Evolutionary conservation across 2,797 vertebrate genomes (phyloP), one percentile per base, ranked within the genome.

Genomic region (Neosalanx taihuensis): DNA sequence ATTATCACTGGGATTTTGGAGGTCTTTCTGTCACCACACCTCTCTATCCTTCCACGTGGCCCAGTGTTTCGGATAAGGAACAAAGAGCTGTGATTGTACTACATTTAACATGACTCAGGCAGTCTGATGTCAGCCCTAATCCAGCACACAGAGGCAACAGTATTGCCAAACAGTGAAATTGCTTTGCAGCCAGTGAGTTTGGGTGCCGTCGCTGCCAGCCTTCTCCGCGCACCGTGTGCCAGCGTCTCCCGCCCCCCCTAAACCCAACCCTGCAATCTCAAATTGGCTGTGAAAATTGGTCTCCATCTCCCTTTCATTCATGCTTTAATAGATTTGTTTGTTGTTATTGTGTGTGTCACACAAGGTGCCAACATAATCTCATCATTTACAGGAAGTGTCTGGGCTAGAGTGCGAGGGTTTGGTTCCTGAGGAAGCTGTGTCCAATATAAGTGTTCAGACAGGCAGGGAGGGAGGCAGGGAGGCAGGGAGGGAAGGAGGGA

Each of bases 281-380:
- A 92, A 91, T 92, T 91, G 92, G 88, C 91, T 90, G 90, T 92
- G 88, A 92, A 91, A 93, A 92, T 88, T 74, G 74, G 72, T 89
- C 82, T 89, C 83, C 87, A 85, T 86, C 86, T 91, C 81, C 73
- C 81, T 81, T 87, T 90, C 89, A 90, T 91, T 91, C 90, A 90
- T 87, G 89, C 87, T 83, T 88, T 85, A 84, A 84, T 85, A 82
- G 86, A 84, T 91, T 86, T 90, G 87, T 89, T 90, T 89, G 88
- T 87, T 85, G 85, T 89, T 90, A 87, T 85, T 87, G 88, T 89
- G 90, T 86, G 88, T 90, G 89, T 90, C 86, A 87, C 86, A 88
- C 78, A 6, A 68, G 30, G 83, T 82, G 73, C 84, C 84, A 77
- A 73, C 75, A 29, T 90, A 88, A 87, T 90, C 84, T 86, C 77